A percentile compares a stretch with the other conserved stretches of the same genome.
Conservation (phyloP, 2,113 vertebrate genomes). For the Esox niger region DNA sequence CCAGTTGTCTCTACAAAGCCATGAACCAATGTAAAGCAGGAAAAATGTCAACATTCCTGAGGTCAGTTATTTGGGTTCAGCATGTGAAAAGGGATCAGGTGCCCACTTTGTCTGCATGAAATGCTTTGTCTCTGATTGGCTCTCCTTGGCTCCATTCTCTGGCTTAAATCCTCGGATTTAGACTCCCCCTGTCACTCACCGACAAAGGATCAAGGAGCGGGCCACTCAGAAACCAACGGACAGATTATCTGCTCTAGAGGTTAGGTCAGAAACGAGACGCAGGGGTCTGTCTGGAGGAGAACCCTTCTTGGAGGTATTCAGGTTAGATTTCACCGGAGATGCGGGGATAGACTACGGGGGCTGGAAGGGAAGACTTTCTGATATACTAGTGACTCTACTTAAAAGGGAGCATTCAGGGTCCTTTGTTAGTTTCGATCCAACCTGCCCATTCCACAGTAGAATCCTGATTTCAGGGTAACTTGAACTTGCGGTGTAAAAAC, state of each 20-base stretch:
- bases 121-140: constrained; percentile 44
- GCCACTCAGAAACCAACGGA: constrained; percentile 50
- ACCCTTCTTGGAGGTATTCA: constrained; percentile 24
- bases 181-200: constrained; percentile 47
- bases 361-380: constrained; percentile 1
- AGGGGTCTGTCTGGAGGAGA: constrained; percentile 38
- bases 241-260: constrained; percentile 55
- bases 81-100: constrained; percentile 63
- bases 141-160: constrained; percentile 37
- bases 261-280: constrained; percentile 32
- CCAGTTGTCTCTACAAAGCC: constrained; percentile 35
- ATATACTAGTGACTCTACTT: background rate
- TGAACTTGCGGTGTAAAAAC: no score
- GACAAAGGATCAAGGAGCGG: constrained; percentile 65
- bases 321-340: constrained; percentile 44
- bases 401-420: background rate
- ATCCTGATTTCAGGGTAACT: no score
- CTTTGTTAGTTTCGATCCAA: constrained; percentile 7
- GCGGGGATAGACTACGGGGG: constrained; percentile 37
- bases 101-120: constrained; percentile 54
- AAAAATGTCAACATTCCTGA: constrained; percentile 54
- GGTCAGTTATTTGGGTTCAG: constrained; percentile 54
- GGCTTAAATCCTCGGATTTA: constrained; percentile 53
- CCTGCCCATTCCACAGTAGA: background rate
- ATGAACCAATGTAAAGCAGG: constrained; percentile 37